phyloP scores from a whole-genome alignment of 2,113 vertebrate species.

The Plecotus auritus region DNA sequence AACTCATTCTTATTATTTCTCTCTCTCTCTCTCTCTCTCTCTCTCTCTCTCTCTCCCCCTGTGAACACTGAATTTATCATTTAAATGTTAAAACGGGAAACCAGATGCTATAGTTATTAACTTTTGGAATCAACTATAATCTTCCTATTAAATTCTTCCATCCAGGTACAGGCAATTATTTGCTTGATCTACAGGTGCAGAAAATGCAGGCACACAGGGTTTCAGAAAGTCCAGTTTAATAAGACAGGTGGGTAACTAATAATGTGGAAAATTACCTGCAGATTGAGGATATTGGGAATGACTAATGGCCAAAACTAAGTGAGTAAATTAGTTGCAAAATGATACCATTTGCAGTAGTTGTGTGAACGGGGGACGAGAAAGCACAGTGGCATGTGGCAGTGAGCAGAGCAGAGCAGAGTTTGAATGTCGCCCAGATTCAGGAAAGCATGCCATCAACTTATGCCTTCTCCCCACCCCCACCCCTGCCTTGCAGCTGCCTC shows the following conservation, averaged over 20 bases:
- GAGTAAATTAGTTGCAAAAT: slow-evolving; percentile 90
- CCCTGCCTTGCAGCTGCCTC: neutral
- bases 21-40: no score
- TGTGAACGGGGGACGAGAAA: slow-evolving; percentile 78
- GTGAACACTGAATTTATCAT: slow-evolving; percentile 65
- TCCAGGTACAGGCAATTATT: slow-evolving; percentile 86
- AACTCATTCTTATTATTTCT: slow-evolving; percentile 41
- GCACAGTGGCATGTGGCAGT: slow-evolving; percentile 86
- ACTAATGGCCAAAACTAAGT: slow-evolving; percentile 89
- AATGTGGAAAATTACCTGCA: slow-evolving; percentile 91
- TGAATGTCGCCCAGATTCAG: slow-evolving; percentile 79
- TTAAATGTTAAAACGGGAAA: slow-evolving; percentile 84
- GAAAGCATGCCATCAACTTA: slow-evolving; percentile 69
- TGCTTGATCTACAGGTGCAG: slow-evolving; percentile 85
- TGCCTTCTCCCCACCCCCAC: neutral
- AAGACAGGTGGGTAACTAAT: slow-evolving; percentile 91
- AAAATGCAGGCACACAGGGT: slow-evolving; percentile 84
- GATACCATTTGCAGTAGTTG: slow-evolving; percentile 85
- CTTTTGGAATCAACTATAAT: slow-evolving; percentile 86
- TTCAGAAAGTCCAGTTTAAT: slow-evolving; percentile 88
- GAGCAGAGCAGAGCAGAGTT: slow-evolving; percentile 67
- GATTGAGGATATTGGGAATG: slow-evolving; percentile 89
- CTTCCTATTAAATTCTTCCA: slow-evolving; percentile 86
- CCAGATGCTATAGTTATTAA: slow-evolving; percentile 88
- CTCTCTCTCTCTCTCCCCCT: slow-evolving; percentile 55